Base-by-base conservation (phyloP, 2,888 invertebrate genomes). In the Hirudinaria manillensis region DNA sequence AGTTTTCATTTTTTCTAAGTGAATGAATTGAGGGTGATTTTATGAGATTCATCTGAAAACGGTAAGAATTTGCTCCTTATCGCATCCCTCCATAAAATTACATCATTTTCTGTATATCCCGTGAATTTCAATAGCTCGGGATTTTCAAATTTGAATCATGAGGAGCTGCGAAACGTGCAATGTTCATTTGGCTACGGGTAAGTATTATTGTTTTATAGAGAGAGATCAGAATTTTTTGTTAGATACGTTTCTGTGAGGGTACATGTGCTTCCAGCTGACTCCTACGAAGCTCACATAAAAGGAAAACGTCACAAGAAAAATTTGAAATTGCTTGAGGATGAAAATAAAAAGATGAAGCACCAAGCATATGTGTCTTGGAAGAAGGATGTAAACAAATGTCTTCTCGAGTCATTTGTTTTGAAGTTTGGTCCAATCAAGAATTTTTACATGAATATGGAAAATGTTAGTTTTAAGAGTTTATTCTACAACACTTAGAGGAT, bases 141-240 rank as follows among this genome's bases (percentile, higher is more conserved):
- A 7, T 45, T 45, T 16, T 45, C 45, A 10, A 45, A 16, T 45
- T 45, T 45, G 45, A 10, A 7, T 45, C 45, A 45, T 45, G 45
- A 7, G 45, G 45, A 61, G 61, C 61, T 61, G 61, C 24, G 61
- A 61, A 61, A 16, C 29, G n/a, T 61, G 61, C 61, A 61, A 61
- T 29, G 19, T 61, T n/a, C 61, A 24, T 27, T 29, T 61, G 10
- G 3, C 61, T 61, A 27, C 61, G 24, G 61, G 61, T 61, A 61
- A 27, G 24, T 24, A 61, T 16, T 21, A 13, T 53, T 53, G n/a
- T n/a, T n/a, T n/a, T n/a, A n/a, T n/a, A n/a, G n/a, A n/a, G n/a
- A n/a, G n/a, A n/a, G n/a, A n/a, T n/a, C n/a, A n/a, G n/a, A n/a
- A n/a, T n/a, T n/a, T n/a, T n/a, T n/a, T n/a, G n/a, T n/a, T n/a